Evolutionary conservation across 2,797 vertebrate species (phyloP), one percentile per base, ranked within the genome.

Genomic region (Antennarius maculatus): DNA sequence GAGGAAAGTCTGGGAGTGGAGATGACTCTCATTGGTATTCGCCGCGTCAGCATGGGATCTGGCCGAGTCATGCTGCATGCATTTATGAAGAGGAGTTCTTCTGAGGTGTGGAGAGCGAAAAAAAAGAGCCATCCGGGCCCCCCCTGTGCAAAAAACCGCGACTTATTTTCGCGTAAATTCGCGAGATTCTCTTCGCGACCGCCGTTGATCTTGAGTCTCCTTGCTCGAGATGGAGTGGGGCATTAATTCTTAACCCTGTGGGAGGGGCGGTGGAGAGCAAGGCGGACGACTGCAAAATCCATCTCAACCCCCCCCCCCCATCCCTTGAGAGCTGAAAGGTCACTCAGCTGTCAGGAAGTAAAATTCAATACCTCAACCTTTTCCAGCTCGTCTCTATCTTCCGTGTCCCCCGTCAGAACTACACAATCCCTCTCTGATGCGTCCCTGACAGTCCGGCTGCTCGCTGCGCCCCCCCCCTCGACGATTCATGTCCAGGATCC

Each of bases 351-450:
- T 92, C 92, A 89, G 86, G 86, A 88, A 89, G 86, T 88, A 90
- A 89, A 89, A 92, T 91, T 88, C 92, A 91, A 92, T 92, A 92
- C 83, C 78, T 88, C 90, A 92, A 92, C 91, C 90, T 23, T 91
- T 90, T 93, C 88, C 87, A 79, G 81, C 86, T 82, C 79, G 81
- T 89, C 91, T 90, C 86, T 81, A 89, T 90, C 86, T 81, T 83
- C 72, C 54, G 72, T 88, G 84, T 86, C 23, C 78, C 66, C 84
- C 81, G 59, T 88, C 88, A 87, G 75, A 86, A 86, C 82, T 65
- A 66, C 87, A 88, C 87, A 85, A 89, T 89, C 80, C 81, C 83
- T 84, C 57, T 72, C 67, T 83, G 86, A 86, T 76, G 80, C 73
- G 23, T 58, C 83, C 49, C 68, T 75, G 83, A 84, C 84, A 84